A percentile compares a stretch with the other conserved stretches of the same genome.
phyloP scores from a whole-genome alignment of 2,113 vertebrate species.

The Pelecanoides urinatrix region DNA sequence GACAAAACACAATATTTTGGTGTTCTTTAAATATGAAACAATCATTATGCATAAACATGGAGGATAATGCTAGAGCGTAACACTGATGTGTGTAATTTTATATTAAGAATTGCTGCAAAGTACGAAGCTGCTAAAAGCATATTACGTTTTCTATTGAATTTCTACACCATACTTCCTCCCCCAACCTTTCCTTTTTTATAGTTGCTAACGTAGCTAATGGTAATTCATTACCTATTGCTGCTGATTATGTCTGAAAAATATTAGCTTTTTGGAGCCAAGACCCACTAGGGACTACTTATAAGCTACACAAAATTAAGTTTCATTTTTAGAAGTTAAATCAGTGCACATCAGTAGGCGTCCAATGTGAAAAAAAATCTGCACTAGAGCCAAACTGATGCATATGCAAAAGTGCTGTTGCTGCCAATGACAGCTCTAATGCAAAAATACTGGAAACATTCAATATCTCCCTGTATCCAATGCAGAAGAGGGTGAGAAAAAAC shows the following conservation, averaged over 20 bases:
- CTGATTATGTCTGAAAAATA: slow-evolving; percentile 77
- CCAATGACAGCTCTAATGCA: slow-evolving; percentile 53
- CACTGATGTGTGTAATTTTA: slow-evolving; percentile 62
- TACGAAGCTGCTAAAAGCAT: slow-evolving; percentile 49
- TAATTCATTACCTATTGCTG: slow-evolving; percentile 70
- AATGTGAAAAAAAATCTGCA: slow-evolving; percentile 54
- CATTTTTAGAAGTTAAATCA: slow-evolving; percentile 74
- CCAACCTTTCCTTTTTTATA: slow-evolving; percentile 50
- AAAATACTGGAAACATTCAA: slow-evolving; percentile 55
- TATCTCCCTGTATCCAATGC: neutral
- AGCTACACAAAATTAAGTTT: slow-evolving; percentile 78
- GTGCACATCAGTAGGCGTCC: slow-evolving; percentile 66
- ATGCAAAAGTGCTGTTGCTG: slow-evolving; percentile 56
- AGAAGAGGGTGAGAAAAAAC: slow-evolving; percentile 34
- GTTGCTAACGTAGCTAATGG: slow-evolving; percentile 67
- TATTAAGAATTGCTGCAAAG: slow-evolving; percentile 58
- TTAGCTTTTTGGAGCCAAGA: slow-evolving; percentile 70
- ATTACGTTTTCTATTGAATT: slow-evolving; percentile 36
- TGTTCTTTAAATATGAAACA: slow-evolving; percentile 79
- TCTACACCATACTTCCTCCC: slow-evolving; percentile 5
- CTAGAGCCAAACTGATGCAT: slow-evolving; percentile 66
- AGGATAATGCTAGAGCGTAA: slow-evolving; percentile 52
- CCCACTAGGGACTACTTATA: slow-evolving; percentile 66
- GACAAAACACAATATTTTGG: slow-evolving; percentile 79
- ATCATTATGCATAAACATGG: slow-evolving; percentile 74